Conservation (phyloP, 2,113 vertebrate species). For the Serinus canaria region DNA sequence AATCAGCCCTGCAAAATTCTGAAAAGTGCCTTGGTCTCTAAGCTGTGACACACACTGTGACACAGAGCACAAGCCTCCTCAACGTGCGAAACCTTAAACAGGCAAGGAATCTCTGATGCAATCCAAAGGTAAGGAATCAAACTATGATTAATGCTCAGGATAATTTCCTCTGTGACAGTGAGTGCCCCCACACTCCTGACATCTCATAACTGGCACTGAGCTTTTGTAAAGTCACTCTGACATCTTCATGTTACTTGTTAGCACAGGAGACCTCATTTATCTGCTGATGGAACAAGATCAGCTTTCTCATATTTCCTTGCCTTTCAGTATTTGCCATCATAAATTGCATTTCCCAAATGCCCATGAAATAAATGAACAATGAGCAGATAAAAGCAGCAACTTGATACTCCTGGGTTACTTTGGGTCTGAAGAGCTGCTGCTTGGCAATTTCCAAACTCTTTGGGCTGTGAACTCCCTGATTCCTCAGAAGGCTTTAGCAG, state of each 20-base stretch:
- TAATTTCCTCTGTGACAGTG: background rate
- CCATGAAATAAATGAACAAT: background rate
- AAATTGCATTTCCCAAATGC: background rate
- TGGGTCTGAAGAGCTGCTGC: background rate
- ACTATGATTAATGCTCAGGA: background rate
- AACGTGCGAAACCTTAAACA: background rate
- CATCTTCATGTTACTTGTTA: background rate
- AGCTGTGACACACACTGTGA: background rate
- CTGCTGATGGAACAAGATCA: background rate
- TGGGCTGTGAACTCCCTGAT: background rate
- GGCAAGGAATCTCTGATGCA: background rate
- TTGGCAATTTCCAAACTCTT: background rate
- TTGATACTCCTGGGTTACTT: background rate
- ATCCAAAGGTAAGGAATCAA: background rate
- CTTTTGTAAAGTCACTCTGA: background rate
- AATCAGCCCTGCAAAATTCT: background rate
- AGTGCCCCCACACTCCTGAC: background rate
- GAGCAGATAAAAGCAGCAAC: background rate
- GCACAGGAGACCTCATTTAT: background rate
- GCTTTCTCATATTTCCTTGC: background rate
- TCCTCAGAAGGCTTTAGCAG: background rate
- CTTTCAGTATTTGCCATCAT: background rate
- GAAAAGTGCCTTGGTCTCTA: background rate
- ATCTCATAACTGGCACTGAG: background rate
- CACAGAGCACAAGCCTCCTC: background rate